A percentile compares a stretch with the other conserved stretches of the same genome.
Evolutionary conservation across 2,888 invertebrate genomes (phyloP).

Genomic region (Zhengitettix transpicula): DNA sequence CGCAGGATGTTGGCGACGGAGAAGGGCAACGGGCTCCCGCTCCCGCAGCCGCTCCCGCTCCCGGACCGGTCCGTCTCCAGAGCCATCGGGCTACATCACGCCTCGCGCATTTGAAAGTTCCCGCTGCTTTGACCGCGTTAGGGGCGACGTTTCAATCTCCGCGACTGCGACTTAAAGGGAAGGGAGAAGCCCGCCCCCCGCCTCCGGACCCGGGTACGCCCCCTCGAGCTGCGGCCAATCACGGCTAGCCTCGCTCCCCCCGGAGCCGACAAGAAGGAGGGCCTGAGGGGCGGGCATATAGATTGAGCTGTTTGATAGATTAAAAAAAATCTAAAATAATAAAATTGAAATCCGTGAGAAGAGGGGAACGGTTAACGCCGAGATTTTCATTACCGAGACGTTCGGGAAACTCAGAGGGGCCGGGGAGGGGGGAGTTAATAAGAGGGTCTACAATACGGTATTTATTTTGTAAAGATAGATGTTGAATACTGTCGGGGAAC

Average conservation of each 20-base stretch:
- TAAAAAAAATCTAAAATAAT: not conserved
- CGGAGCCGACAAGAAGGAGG: not conserved
- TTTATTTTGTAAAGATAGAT: not conserved
- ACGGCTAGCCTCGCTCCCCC: not conserved
- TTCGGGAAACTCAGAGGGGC: not conserved
- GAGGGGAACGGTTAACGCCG: not conserved
- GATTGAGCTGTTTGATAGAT: not conserved
- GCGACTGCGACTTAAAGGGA: too few species aligned
- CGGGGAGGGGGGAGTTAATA: not conserved
- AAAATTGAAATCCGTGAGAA: not conserved
- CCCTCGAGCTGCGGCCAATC: not conserved
- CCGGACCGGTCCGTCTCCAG: not conserved
- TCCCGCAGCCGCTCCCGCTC: not conserved
- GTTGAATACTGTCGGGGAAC: not conserved
- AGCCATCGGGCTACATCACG: not conserved
- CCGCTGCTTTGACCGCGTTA: not conserved
- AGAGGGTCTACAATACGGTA: not conserved
- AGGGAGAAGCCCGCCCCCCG: not conserved
- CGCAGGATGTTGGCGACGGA: constrained; percentile 61
- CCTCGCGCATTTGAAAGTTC: not conserved
- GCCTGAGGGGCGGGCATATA: not conserved
- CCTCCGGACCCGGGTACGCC: not conserved
- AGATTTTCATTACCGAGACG: not conserved
- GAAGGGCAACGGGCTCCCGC: constrained; percentile 1
- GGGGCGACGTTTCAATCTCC: not conserved